A percentile compares a stretch with the other conserved stretches of the same genome.
Evolutionary conservation across 2,113 vertebrate genomes (phyloP).

Genomic region (Dascyllus trimaculatus): DNA sequence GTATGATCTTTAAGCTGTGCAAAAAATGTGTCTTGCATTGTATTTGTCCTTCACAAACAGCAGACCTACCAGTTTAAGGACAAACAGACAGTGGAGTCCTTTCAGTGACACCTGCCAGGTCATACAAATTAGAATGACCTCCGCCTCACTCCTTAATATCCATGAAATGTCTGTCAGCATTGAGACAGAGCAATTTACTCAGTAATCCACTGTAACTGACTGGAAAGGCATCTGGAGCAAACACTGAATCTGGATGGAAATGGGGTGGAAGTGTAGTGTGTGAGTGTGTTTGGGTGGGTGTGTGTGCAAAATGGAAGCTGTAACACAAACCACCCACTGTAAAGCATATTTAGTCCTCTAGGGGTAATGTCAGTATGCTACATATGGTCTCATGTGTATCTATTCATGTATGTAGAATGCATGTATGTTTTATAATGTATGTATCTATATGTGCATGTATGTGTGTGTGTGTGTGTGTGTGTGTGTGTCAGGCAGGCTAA

Average conservation of each 20-base stretch:
- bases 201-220: slow-evolving; percentile 17
- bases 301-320: neutral
- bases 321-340: slow-evolving; percentile 28
- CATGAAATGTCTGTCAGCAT: slow-evolving; percentile 61
- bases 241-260: slow-evolving; percentile 37
- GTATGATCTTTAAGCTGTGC: slow-evolving; percentile 11
- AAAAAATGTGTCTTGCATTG: neutral
- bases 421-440: slow-evolving; percentile 12
- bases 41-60: slow-evolving; percentile 57
- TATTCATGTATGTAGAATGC: slow-evolving; percentile 3
- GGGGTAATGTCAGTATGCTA: neutral
- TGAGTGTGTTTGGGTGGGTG: neutral
- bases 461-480: neutral
- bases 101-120: slow-evolving; percentile 20
- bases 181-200: slow-evolving; percentile 62
- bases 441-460: neutral
- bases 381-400: neutral
- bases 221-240: slow-evolving; percentile 4
- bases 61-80: slow-evolving; percentile 21
- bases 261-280: neutral
- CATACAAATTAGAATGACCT: slow-evolving; percentile 44
- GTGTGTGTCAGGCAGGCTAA: slow-evolving; percentile 21
- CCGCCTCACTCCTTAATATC: slow-evolving; percentile 3
- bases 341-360: slow-evolving; percentile 9
- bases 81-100: neutral